Base-by-base conservation (phyloP, 2,113 vertebrate genomes). In the Strigops habroptila region DNA sequence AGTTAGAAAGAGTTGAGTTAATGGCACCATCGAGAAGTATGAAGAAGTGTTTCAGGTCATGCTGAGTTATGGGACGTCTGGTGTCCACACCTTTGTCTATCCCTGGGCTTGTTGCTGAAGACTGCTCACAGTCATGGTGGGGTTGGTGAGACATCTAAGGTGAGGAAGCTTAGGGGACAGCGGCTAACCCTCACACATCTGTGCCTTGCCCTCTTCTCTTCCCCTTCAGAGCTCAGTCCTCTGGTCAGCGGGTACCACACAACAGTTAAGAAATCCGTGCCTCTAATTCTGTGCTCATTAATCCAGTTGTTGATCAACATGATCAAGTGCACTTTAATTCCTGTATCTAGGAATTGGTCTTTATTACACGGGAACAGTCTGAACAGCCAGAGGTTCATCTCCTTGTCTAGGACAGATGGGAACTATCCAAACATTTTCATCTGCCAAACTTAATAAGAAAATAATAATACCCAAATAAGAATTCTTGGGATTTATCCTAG, bases 1-100 rank as follows among this genome's bases (percentile, higher is more conserved):
- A 55, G n/a, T 48, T 75, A 37, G 14, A 53, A 39, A 64, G 55
- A 49, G 12, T 62, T 70, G 59, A 31, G 37, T 75, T 39, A 67
- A 78, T 67, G 53, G 31, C 39, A 39, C 33, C 44, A 25, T 39
- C 2, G 0, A 41, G 60, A 88, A 46, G 19, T 39, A 31, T 0
- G 1, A 67, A 51, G 62, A 71, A 48, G 9, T 27, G 33, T 81
- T 84, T 86, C 55, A 53, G 43, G 22, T 44, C 79, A 71, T 9
- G 13, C 33, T 78, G 68, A 60, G 33, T n/a, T 91, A 59, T 0
- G 0, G 37, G 44, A 55, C 1, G 2, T 33, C 4, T 4, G 2
- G 3, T 37, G 10, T 60, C 60, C 69, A 28, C 39, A 25, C 18
- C 27, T 86, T 75, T 43, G 23, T 33, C 55, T 68, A 65, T 49